Conservation (phyloP, 1,140 invertebrate genomes). For the Rhagoletis pomonella region DNA sequence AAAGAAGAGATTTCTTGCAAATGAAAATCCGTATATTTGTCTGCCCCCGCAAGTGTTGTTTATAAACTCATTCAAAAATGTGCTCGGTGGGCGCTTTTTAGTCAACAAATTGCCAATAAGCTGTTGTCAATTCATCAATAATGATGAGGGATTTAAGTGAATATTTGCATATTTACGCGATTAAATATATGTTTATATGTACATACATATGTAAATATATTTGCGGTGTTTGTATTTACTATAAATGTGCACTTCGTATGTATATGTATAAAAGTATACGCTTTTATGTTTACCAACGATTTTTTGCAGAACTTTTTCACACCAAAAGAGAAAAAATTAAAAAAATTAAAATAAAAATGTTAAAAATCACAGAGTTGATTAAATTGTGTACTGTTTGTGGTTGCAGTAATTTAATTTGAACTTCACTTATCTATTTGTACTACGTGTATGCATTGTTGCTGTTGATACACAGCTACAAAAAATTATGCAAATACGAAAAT, state of each 20-base stretch:
- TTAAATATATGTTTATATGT: neutral
- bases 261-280: too few relatives aligned
- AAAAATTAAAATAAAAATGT: too few relatives aligned
- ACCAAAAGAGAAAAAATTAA: neutral
- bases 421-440: neutral
- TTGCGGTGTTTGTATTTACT: too few relatives aligned
- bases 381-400: slow-evolving; percentile 18
- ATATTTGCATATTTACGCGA: neutral
- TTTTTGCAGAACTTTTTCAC: neutral
- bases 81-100: neutral
- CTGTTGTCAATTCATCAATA: slow-evolving; percentile 16
- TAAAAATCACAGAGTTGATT: neutral
- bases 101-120: slow-evolving; percentile 13
- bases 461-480: neutral
- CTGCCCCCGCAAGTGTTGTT: neutral
- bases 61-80: neutral
- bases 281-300: neutral
- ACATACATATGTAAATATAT: neutral
- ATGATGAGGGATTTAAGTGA: neutral
- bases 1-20: neutral
- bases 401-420: slow-evolving; percentile 30
- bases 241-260: too few relatives aligned
- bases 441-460: neutral
- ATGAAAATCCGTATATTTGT: neutral
- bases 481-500: slow-evolving; percentile 28